Evolutionary conservation across 2,888 invertebrate genomes (phyloP).

Genomic region (Phyllotreta striolata): DNA sequence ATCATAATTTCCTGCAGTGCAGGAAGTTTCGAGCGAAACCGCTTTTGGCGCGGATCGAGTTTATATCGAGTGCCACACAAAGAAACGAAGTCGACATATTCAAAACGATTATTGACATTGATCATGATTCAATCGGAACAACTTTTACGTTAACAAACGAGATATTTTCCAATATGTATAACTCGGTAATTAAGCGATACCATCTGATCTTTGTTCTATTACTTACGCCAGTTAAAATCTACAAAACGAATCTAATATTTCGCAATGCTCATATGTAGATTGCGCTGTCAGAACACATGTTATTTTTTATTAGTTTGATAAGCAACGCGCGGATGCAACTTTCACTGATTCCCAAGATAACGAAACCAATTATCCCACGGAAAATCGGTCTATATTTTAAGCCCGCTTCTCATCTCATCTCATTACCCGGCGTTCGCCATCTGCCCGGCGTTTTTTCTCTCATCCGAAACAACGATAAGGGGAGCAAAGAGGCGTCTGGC

Average conservation of each 20-base stretch:
- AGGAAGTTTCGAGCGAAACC: too few relatives aligned
- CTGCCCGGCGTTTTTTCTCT: constrained; percentile 19
- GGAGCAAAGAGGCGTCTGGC: constrained; percentile 35
- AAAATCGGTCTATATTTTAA: background rate
- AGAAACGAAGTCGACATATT: too few relatives aligned
- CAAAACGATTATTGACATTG: background rate
- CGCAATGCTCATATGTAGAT: constrained; percentile 6
- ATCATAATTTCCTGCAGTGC: too few relatives aligned
- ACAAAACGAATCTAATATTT: constrained; percentile 11
- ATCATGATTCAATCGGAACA: constrained; percentile 1
- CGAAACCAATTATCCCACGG: background rate
- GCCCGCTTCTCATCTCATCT: constrained; percentile 27
- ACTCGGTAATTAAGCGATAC: constrained; percentile 7
- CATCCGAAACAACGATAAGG: constrained; percentile 7
- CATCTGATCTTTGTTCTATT: constrained; percentile 12
- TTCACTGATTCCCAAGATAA: constrained; percentile 10
- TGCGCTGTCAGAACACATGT: constrained; percentile 3
- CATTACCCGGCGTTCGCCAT: constrained; percentile 26
- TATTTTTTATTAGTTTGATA: constrained; percentile 5
- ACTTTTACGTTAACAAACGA: constrained; percentile 1
- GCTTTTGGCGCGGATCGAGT: too few relatives aligned
- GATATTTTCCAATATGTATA: constrained; percentile 5
- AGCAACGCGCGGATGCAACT: constrained; percentile 5
- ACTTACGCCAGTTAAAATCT: constrained; percentile 9
- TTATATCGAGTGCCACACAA: too few relatives aligned